Evolutionary conservation across 2,797 vertebrate species (phyloP).

Genomic region (Chelmon rostratus): DNA sequence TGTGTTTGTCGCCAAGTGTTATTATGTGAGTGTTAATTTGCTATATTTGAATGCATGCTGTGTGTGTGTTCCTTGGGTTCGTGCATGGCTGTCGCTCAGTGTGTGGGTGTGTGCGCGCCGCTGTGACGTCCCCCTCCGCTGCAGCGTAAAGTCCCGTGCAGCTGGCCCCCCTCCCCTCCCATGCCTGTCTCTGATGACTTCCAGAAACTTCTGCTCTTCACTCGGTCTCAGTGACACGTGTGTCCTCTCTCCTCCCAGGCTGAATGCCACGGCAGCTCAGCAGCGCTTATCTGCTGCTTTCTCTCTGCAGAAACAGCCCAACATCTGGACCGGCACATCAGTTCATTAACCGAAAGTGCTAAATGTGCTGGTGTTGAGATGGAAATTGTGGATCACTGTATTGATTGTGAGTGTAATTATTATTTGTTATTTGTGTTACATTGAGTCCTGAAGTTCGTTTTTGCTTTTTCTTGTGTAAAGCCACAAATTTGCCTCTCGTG

Average conservation of each 20-base stretch:
- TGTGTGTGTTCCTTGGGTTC: neutral
- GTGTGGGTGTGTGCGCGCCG: neutral
- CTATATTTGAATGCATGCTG: slow-evolving; percentile 10
- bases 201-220: slow-evolving; percentile 76
- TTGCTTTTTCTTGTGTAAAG: neutral
- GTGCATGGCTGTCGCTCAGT: neutral
- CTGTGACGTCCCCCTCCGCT: slow-evolving; percentile 41
- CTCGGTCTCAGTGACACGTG: slow-evolving; percentile 59
- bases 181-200: slow-evolving; percentile 68
- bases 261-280: slow-evolving; percentile 7
- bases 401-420: neutral
- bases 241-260: slow-evolving; percentile 58
- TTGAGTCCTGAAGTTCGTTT: neutral
- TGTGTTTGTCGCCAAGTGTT: neutral
- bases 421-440: neutral
- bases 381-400: neutral
- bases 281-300: slow-evolving; percentile 8
- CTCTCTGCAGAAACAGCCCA: slow-evolving; percentile 18
- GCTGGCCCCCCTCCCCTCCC: slow-evolving; percentile 41
- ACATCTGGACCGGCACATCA: slow-evolving; percentile 53
- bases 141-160: slow-evolving; percentile 49
- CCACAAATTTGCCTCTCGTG: neutral
- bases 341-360: no score
- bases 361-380: neutral
- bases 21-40: neutral